Conservation (phyloP, 2,888 invertebrate species). For the Sclerodermus sp. region DNA sequence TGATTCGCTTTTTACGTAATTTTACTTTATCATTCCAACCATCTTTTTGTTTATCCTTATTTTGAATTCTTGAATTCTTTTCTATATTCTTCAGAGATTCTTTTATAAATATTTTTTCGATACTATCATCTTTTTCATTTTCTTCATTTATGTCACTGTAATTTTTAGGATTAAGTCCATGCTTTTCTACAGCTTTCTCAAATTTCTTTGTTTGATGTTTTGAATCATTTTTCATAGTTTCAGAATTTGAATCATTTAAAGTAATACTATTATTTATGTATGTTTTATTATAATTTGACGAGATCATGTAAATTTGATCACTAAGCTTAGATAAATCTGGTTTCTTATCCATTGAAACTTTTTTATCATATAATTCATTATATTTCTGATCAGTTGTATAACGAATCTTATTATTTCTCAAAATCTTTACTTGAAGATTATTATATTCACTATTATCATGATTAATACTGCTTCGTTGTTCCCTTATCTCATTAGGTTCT, state of each 20-base stretch:
- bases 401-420: too few species aligned
- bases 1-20: conserved; percentile 13
- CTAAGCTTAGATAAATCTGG: too few species aligned
- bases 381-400: too few species aligned
- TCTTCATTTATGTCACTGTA: conserved; percentile 4
- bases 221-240: too few species aligned
- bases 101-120: conserved; percentile 33
- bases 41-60: neutral
- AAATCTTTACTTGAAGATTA: too few species aligned
- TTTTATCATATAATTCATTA: too few species aligned
- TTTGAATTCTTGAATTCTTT: conserved; percentile 12
- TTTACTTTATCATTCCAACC: neutral
- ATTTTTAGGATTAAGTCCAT: neutral
- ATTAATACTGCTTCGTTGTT: conserved; percentile 38
- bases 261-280: too few species aligned
- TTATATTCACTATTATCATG: conserved; percentile 23
- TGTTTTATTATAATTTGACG: neutral
- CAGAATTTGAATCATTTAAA: too few species aligned
- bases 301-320: neutral
- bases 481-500: conserved; percentile 34
- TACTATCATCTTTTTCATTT: conserved; percentile 26
- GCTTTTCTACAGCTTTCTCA: too few species aligned
- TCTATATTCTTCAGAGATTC: conserved; percentile 30
- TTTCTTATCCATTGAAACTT: too few species aligned
- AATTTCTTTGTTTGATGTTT: conserved; percentile 1